Base-by-base conservation (phyloP, 2,888 invertebrate species). In the Sarcophaga carnaria region DNA sequence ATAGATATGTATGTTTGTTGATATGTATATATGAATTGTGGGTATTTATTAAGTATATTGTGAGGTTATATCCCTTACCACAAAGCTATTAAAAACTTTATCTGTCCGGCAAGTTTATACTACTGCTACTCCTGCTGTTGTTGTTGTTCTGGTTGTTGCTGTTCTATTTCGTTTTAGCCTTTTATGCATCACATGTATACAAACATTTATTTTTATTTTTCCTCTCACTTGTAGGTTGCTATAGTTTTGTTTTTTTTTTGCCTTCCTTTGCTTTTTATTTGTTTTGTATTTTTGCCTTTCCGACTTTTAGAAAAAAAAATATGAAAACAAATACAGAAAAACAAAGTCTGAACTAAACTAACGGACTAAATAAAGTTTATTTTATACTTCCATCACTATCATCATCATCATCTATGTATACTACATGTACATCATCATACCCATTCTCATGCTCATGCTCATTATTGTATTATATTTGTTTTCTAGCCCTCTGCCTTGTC, bases 21-120 rank as follows among this genome's bases (percentile, higher is more conserved):
- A n/a, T n/a, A n/a, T n/a, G n/a, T n/a, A n/a, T n/a, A n/a, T n/a
- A 37, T 37, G 37, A 8, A 10, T 14, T 49, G 64, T n/a, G 45
- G 49, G 37, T 64, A 69, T 83, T 59, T 69, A 69, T 80, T 70
- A 59, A 72, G 76, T 86, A 71, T 80, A 59, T 80, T 60, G 72
- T 76, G 77, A 86, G 72, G 86, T 72, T 77, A 62, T 83, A 47
- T 80, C 22, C 64, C 17, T 80, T 6, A 63, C 79, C 83, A 77
- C 71, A 86, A 77, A 76, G 37, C 69, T 71, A 77, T 83, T 77
- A 83, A 80, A 82, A 37, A 37, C 37, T 37, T 37, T 37, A 37
- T 37, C 37, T 37, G 37, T 86, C 79, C 80, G 76, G 62, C 67
- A 60, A 54, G 62, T 25, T 76, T 47, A 0, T 69, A 66, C 60